Conservation (phyloP, 2,888 invertebrate genomes). For the Eupithecia dodoneata region DNA sequence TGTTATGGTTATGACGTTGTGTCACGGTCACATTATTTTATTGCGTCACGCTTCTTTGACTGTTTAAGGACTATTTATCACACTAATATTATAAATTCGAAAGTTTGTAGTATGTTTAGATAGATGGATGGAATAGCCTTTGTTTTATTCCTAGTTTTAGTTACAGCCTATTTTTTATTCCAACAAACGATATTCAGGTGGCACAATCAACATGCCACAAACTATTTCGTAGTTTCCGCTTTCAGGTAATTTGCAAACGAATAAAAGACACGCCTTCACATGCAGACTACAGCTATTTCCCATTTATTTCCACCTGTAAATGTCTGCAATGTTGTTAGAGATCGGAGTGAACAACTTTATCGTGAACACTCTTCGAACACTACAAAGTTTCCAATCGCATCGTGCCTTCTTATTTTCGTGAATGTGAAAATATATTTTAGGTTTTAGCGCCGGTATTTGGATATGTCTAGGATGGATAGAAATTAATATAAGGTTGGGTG, state of each 20-base stretch:
- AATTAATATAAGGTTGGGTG: not conserved
- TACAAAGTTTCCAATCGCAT: constrained; percentile 27
- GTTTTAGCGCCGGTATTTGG: not conserved
- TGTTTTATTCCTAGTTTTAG: too few species aligned
- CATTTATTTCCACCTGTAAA: constrained; percentile 30
- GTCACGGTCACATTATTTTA: constrained; percentile 66
- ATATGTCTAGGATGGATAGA: not conserved
- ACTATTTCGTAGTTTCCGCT: constrained; percentile 21
- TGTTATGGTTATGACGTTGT: constrained; percentile 50
- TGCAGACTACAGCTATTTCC: constrained; percentile 23
- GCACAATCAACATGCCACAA: constrained; percentile 21
- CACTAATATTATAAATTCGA: too few species aligned
- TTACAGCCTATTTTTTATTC: too few species aligned
- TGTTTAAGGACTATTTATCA: not conserved
- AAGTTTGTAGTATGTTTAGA: too few species aligned
- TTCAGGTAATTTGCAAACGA: constrained; percentile 17
- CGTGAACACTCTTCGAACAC: constrained; percentile 31
- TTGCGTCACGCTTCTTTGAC: constrained; percentile 50
- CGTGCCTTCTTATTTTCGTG: constrained; percentile 22
- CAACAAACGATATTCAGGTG: not conserved
- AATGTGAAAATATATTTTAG: constrained; percentile 6
- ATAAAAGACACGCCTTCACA: constrained; percentile 26
- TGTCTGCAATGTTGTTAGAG: constrained; percentile 25
- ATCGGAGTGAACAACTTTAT: constrained; percentile 31
- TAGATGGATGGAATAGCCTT: too few species aligned